Percentiles rank a stretch among this genome's conserved stretches.
Conservation (phyloP, 2,113 vertebrate genomes). For the Arenaria interpres region DNA sequence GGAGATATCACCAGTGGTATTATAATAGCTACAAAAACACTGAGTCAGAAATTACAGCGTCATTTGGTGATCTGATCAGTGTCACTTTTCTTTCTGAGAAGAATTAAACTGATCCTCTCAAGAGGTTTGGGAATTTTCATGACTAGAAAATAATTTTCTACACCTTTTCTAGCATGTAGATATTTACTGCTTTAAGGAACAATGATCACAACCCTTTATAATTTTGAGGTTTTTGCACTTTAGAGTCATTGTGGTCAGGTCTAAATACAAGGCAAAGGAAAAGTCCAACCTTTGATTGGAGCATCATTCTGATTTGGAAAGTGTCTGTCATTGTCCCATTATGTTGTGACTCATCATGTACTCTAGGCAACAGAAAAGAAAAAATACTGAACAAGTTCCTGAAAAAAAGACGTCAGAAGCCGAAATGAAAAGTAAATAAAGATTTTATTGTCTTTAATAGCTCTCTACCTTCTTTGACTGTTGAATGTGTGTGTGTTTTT, state of each 20-base stretch:
- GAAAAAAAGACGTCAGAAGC: neutral
- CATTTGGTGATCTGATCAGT: neutral
- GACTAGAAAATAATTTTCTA: neutral
- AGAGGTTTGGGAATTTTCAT: neutral
- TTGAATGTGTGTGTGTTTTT: neutral
- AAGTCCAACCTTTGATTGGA: neutral
- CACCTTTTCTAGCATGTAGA: neutral
- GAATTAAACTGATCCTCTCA: neutral
- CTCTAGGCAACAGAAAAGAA: neutral
- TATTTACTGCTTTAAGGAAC: neutral
- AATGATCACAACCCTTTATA: neutral
- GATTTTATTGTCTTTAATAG: neutral
- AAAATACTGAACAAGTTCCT: neutral
- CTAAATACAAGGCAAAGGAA: neutral
- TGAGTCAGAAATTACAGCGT: neutral
- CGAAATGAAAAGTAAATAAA: neutral
- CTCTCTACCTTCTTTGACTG: neutral
- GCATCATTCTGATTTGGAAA: neutral
- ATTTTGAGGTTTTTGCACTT: neutral
- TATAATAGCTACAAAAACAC: neutral
- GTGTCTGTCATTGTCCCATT: neutral
- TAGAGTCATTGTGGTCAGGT: neutral
- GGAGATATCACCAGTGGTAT: neutral
- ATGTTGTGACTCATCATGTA: neutral
- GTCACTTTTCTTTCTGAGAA: neutral